Evolutionary conservation across 2,113 vertebrate species (phyloP).

Genomic region (Cyprinus carpio): DNA sequence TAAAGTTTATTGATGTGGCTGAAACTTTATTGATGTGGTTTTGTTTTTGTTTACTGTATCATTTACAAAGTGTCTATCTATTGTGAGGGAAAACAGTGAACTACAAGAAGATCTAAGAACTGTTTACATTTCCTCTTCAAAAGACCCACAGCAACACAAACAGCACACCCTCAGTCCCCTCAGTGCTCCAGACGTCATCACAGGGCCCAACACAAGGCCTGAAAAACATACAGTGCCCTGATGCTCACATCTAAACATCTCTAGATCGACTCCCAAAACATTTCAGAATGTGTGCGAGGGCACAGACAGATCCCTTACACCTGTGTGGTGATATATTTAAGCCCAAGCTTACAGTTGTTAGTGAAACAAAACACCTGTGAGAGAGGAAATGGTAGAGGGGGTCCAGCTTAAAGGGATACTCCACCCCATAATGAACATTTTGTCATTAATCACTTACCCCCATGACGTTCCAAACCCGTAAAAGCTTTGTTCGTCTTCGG

Average conservation of each 20-base stretch:
- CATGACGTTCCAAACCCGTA: too few relatives aligned
- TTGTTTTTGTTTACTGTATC: background rate
- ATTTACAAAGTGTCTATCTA: background rate
- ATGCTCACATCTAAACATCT: background rate
- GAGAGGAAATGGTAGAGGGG: background rate
- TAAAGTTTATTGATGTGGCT: background rate
- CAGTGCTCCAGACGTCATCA: background rate
- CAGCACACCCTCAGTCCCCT: background rate
- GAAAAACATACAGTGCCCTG: background rate
- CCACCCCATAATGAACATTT: too few relatives aligned
- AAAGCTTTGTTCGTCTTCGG: too few relatives aligned
- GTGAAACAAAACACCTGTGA: constrained; percentile 26
- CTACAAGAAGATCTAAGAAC: background rate
- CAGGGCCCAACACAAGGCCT: background rate
- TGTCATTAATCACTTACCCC: too few relatives aligned
- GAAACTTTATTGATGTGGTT: constrained; percentile 27
- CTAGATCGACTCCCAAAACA: too few relatives aligned
- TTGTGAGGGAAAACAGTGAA: background rate
- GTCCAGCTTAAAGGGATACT: background rate
- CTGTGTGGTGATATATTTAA: background rate
- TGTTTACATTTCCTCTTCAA: background rate
- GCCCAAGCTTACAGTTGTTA: constrained; percentile 5
- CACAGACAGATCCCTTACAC: background rate
- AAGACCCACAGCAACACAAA: constrained; percentile 7
- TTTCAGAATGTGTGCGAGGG: background rate